A percentile compares a stretch with the other conserved stretches of the same genome.
Conservation (phyloP, 2,888 invertebrate genomes). For the Synanthedon formicaeformis region DNA sequence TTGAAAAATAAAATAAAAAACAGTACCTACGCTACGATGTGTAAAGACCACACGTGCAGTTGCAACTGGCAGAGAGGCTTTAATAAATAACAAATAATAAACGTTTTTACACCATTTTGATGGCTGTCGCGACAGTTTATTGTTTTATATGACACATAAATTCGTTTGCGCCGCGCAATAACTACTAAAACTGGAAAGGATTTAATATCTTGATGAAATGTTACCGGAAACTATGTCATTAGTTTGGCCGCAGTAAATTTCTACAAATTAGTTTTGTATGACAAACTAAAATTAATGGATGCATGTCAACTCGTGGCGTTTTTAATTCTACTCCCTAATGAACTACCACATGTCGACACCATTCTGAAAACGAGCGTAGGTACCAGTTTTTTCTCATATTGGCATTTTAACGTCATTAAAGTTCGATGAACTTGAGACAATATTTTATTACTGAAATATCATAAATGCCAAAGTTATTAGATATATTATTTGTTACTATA, state of each 20-base stretch:
- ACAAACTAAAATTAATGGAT: constrained; percentile 64
- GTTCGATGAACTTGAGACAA: constrained; percentile 2
- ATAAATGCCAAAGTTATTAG: no score
- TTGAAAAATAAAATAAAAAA: no score
- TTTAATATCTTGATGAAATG: constrained; percentile 47
- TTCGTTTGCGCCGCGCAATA: constrained; percentile 33
- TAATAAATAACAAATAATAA: constrained; percentile 28
- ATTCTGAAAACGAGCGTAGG: constrained; percentile 25
- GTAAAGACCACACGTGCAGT: constrained; percentile 36
- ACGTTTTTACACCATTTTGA: constrained; percentile 46
- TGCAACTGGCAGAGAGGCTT: constrained; percentile 8
- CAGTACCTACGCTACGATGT: no score
- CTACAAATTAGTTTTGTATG: constrained; percentile 63
- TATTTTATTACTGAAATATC: background rate
- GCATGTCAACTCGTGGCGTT: constrained; percentile 34
- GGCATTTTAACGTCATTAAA: background rate
- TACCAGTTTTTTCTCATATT: constrained; percentile 4
- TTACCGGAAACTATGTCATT: constrained; percentile 60
- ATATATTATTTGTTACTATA: no score
- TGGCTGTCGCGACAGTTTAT: constrained; percentile 36
- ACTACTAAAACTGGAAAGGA: constrained; percentile 27
- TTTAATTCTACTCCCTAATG: constrained; percentile 50
- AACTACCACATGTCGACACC: constrained; percentile 52
- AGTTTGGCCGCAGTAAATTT: constrained; percentile 53
- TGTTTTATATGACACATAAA: constrained; percentile 60